Conservation (phyloP, 2,797 vertebrate genomes). For the Sciurus carolinensis region DNA sequence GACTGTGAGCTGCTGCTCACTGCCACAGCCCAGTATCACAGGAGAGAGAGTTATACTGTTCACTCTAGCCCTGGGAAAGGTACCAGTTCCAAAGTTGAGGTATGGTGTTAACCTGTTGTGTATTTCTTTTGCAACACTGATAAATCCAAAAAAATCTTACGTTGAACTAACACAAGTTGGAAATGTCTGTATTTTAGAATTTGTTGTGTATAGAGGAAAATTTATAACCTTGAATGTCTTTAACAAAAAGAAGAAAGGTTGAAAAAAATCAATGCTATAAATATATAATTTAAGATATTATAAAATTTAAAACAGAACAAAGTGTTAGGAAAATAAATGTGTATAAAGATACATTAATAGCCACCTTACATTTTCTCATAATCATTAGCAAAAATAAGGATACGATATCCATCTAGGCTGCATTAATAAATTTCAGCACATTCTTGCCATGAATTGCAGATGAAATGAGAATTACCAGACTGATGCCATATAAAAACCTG, state of each 20-base stretch:
- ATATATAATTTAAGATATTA: neutral
- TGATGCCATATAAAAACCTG: neutral
- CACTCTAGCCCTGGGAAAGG: neutral
- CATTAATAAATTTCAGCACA: neutral
- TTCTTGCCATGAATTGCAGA: neutral
- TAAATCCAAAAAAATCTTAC: neutral
- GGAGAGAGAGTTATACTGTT: too few species aligned
- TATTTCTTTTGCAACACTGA: neutral
- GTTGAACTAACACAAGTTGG: neutral
- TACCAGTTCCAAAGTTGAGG: neutral
- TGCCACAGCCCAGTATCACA: too few species aligned
- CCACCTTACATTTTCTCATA: neutral
- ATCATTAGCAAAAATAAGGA: neutral
- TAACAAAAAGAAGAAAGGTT: neutral
- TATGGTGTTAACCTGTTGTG: neutral
- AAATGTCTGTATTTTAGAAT: neutral
- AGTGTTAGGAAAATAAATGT: neutral
- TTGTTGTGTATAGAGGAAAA: neutral
- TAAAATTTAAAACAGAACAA: neutral
- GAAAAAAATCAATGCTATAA: too few species aligned
- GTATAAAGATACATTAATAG: neutral
- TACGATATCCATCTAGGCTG: neutral
- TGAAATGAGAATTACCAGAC: neutral
- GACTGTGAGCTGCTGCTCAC: accelerated
- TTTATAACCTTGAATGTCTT: neutral